These are phyloP conservation scores for Drosophila serrata DNA, from an alignment of 1,140 invertebrate genomes.

Conservation along the genomic window DNA sequence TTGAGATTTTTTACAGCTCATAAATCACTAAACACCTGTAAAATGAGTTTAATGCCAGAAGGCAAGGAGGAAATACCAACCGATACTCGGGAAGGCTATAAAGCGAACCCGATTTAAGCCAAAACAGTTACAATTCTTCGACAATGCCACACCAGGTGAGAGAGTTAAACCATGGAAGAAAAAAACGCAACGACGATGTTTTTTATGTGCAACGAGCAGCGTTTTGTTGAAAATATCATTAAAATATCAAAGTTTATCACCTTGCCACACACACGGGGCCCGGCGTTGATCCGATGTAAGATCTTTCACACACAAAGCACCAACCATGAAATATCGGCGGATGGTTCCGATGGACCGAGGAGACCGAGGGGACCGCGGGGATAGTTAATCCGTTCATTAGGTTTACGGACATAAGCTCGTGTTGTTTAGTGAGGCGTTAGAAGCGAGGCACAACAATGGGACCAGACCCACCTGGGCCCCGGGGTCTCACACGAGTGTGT, in stretches of 20 bases:
- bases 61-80: slow-evolving; percentile 38
- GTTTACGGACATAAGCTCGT: slow-evolving; percentile 79
- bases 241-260: slow-evolving; percentile 84
- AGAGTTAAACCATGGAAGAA: slow-evolving; percentile 15
- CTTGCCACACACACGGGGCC: slow-evolving; percentile 73
- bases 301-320: slow-evolving; percentile 52
- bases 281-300: slow-evolving; percentile 53
- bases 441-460: slow-evolving; percentile 68
- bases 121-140: slow-evolving; percentile 70
- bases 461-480: slow-evolving; percentile 26
- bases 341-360: slow-evolving; percentile 10
- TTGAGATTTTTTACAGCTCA: slow-evolving; percentile 77
- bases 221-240: slow-evolving; percentile 84
- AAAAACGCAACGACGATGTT: slow-evolving; percentile 54
- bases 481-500: neutral
- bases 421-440: slow-evolving; percentile 83
- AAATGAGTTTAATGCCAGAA: slow-evolving; percentile 69
- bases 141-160: slow-evolving; percentile 49
- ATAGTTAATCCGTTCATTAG: slow-evolving; percentile 81
- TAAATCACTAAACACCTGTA: slow-evolving; percentile 78
- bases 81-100: slow-evolving; percentile 46
- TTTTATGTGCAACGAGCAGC: slow-evolving; percentile 79
- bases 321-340: slow-evolving; percentile 19
- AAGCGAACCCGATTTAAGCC: slow-evolving; percentile 77
- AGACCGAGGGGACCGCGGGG: slow-evolving; percentile 26